Percentiles rank a stretch among this genome's conserved stretches.
Conservation (phyloP, 1,140 invertebrate species). For the Zaprionus vittiger region DNA sequence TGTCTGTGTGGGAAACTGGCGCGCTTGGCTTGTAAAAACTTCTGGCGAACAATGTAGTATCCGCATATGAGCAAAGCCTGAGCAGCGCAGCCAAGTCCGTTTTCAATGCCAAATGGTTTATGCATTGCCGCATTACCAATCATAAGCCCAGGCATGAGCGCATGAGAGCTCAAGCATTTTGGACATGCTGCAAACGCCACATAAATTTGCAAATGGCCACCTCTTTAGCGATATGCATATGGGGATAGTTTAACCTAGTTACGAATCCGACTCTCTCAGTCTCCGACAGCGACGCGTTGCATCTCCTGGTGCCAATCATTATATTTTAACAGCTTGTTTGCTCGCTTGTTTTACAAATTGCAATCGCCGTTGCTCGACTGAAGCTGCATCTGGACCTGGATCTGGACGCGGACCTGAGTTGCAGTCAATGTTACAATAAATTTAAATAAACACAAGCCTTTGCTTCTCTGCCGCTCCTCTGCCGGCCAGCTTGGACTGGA, state of each 20-base stretch:
- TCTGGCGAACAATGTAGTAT: constrained; percentile 69
- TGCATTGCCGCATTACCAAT: constrained; percentile 70
- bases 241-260: constrained; percentile 73
- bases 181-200: constrained; percentile 74
- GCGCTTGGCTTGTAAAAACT: constrained; percentile 59
- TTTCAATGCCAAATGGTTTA: constrained; percentile 83
- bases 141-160: constrained; percentile 54
- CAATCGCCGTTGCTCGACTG: constrained; percentile 60
- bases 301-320: constrained; percentile 71
- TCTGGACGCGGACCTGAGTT: neutral
- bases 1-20: constrained; percentile 80
- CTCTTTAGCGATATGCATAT: constrained; percentile 71
- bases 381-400: neutral
- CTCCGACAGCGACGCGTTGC: constrained; percentile 11
- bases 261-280: constrained; percentile 11
- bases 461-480: constrained; percentile 29
- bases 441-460: constrained; percentile 82
- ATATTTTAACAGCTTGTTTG: constrained; percentile 83
- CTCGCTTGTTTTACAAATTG: constrained; percentile 83
- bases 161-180: constrained; percentile 54
- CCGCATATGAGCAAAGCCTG: constrained; percentile 42
- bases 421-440: constrained; percentile 78
- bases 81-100: constrained; percentile 29
- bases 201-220: constrained; percentile 67
- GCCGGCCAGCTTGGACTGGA: constrained; percentile 18